These are phyloP conservation scores for Prochilodus magdalenae DNA, from an alignment of 2,113 vertebrate species.

Conservation along the genomic window DNA sequence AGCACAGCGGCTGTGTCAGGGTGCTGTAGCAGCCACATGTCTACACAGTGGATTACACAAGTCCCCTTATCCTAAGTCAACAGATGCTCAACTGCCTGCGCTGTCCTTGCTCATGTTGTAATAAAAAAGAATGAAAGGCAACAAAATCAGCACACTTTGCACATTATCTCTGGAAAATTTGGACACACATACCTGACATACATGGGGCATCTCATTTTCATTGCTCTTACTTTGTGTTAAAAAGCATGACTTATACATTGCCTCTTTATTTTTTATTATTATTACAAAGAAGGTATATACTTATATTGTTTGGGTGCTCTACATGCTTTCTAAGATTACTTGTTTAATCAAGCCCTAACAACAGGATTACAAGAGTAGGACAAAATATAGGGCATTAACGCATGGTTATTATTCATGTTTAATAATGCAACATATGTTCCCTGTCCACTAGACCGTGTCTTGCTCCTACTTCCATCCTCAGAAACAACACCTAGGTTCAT, in stretches of 20 bases:
- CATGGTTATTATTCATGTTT: neutral
- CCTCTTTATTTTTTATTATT: neutral
- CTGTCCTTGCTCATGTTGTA: conserved; percentile 15
- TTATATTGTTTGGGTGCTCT: neutral
- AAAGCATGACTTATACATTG: neutral
- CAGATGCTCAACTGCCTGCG: conserved; percentile 63
- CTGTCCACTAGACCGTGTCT: neutral
- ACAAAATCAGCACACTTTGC: neutral
- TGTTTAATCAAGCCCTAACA: conserved; percentile 35
- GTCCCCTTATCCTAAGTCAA: conserved; percentile 61
- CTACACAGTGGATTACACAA: conserved; percentile 72
- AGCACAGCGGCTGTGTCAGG: conserved; percentile 78
- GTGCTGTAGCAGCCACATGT: conserved; percentile 72
- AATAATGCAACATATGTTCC: neutral
- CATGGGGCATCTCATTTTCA: too few species aligned
- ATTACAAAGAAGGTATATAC: neutral
- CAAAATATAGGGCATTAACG: neutral
- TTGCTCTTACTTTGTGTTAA: too few species aligned
- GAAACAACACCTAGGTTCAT: neutral
- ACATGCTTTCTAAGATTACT: neutral
- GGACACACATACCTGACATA: neutral
- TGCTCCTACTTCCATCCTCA: neutral
- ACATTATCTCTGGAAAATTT: neutral
- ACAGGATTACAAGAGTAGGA: conserved; percentile 24
- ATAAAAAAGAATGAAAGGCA: conserved; percentile 40